Evolutionary conservation across 1,140 invertebrate species (phyloP).

Genomic region (Zaprionus davidi): DNA sequence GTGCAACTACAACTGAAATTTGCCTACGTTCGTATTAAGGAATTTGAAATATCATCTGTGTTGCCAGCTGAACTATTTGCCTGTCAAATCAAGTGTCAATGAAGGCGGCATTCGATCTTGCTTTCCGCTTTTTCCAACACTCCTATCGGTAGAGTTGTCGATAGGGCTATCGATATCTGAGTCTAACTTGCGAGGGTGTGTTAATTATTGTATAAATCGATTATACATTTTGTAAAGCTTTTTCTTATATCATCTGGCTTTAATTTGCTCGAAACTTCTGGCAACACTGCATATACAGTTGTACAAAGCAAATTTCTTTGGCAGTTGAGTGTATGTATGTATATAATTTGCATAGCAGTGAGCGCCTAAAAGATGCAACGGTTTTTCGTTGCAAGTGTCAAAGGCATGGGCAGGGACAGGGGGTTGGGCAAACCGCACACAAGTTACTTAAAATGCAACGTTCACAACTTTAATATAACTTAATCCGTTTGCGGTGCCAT

Average conservation of each 20-base stretch:
- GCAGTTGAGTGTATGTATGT: constrained; percentile 2
- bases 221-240: no score
- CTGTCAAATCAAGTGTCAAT: no score
- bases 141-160: no score
- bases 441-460: constrained; percentile 60
- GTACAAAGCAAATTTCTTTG: constrained; percentile 30
- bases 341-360: constrained; percentile 61
- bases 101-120: no score
- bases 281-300: no score
- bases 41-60: not conserved
- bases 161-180: no score
- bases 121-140: no score
- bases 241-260: no score
- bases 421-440: constrained; percentile 19
- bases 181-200: no score
- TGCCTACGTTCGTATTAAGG: not conserved
- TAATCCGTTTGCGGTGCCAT: constrained; percentile 65
- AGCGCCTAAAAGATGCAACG: constrained; percentile 18
- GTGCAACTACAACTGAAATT: constrained; percentile 2
- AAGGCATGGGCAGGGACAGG: constrained; percentile 25
- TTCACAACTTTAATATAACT: constrained; percentile 76
- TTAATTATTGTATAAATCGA: no score
- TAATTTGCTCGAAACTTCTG: no score
- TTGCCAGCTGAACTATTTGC: no score
- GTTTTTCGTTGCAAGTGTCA: constrained; percentile 42